Evolutionary conservation across 2,797 vertebrate genomes (phyloP).

Genomic region (Gymnocypris eckloni): DNA sequence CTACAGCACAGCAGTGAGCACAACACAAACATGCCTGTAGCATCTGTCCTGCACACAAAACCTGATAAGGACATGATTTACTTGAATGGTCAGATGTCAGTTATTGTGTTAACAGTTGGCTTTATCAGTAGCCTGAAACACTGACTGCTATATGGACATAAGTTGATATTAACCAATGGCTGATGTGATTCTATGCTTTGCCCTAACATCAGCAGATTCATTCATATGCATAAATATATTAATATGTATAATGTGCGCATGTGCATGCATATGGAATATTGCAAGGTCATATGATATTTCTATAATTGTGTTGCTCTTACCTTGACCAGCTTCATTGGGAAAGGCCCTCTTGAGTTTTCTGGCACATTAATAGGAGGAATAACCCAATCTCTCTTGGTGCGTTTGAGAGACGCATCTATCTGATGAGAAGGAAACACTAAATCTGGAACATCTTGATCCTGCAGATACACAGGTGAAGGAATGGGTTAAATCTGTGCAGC

Average conservation of each 20-base stretch:
- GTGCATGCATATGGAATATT: background rate
- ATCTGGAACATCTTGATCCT: constrained; percentile 75
- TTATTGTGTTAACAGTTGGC: no score
- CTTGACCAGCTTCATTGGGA: constrained; percentile 94
- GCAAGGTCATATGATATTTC: background rate
- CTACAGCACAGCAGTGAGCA: constrained; percentile 68
- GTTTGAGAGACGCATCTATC: constrained; percentile 81
- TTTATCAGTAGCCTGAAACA: no score
- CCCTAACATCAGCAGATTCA: background rate
- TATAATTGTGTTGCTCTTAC: constrained; percentile 73
- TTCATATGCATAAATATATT: background rate
- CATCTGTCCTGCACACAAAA: background rate
- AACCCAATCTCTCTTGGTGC: constrained; percentile 98
- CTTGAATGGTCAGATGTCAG: background rate
- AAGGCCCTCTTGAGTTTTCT: constrained; percentile 94
- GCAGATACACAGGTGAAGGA: constrained; percentile 13
- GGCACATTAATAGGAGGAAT: constrained; percentile 98
- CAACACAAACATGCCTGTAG: background rate
- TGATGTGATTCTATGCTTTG: background rate
- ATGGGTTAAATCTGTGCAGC: background rate
- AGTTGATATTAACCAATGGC: no score
- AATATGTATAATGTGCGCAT: background rate
- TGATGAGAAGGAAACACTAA: constrained; percentile 87
- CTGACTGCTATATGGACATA: no score
- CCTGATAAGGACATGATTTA: background rate